Conservation (phyloP, 2,797 vertebrate genomes). For the Enteromius afrohamiltoni region DNA sequence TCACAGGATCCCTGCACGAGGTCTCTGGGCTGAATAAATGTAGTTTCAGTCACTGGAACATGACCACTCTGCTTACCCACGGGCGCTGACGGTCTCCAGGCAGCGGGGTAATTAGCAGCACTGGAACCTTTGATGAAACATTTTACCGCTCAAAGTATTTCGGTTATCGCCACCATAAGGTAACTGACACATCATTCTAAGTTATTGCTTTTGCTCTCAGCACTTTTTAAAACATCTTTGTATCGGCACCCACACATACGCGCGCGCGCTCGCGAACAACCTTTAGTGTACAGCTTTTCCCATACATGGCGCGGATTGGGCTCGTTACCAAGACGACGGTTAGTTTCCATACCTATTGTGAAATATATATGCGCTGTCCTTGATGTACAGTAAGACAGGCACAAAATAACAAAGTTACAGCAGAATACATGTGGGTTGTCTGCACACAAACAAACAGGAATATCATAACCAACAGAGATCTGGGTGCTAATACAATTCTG, state of each 20-base stretch:
- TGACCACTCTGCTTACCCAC: slow-evolving; percentile 51
- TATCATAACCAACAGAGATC: slow-evolving; percentile 25
- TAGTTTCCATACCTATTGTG: slow-evolving; percentile 36
- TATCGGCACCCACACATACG: slow-evolving; percentile 25
- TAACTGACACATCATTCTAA: slow-evolving; percentile 41
- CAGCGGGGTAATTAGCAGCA: slow-evolving; percentile 68
- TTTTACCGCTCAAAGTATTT: slow-evolving; percentile 64
- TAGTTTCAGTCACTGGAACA: slow-evolving; percentile 32
- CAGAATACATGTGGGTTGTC: not conserved
- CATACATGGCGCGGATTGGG: not conserved
- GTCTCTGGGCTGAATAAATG: slow-evolving; percentile 21
- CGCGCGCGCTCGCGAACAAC: slow-evolving; percentile 1
- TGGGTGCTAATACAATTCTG: slow-evolving; percentile 50
- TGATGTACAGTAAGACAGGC: slow-evolving; percentile 22
- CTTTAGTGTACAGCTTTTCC: slow-evolving; percentile 6
- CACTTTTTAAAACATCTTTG: slow-evolving; percentile 34
- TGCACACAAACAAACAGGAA: slow-evolving; percentile 17
- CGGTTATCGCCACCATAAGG: slow-evolving; percentile 52
- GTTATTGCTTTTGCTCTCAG: slow-evolving; percentile 46
- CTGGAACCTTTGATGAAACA: slow-evolving; percentile 64
- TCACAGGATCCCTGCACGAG: not conserved
- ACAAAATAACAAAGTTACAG: slow-evolving; percentile 7
- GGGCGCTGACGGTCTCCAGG: slow-evolving; percentile 59
- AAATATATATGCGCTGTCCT: slow-evolving; percentile 36
- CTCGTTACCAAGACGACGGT: slow-evolving; percentile 45